Conservation (phyloP, 1,140 invertebrate genomes). For the Cylas formicarius region DNA sequence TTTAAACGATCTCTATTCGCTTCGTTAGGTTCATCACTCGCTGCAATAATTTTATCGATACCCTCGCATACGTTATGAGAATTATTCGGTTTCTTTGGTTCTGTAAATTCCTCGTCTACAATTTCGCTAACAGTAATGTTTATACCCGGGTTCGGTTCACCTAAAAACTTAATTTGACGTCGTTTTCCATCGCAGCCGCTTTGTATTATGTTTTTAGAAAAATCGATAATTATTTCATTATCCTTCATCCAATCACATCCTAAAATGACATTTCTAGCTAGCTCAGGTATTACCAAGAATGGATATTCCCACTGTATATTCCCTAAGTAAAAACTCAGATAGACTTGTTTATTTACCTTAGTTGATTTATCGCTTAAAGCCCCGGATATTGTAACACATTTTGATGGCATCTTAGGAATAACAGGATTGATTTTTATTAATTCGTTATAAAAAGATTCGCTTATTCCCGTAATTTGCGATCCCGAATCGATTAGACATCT, state of each 20-base stretch:
- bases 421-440: constrained; percentile 10
- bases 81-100: neutral
- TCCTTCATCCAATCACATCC: constrained; percentile 28
- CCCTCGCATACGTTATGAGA: neutral
- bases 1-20: constrained; percentile 3
- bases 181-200: neutral
- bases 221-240: constrained; percentile 14
- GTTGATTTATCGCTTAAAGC: constrained; percentile 23
- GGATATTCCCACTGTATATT: constrained; percentile 7
- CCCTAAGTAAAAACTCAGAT: neutral
- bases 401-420: constrained; percentile 22
- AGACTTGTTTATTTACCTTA: constrained; percentile 18
- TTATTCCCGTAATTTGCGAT: constrained; percentile 29
- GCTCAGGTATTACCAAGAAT: constrained; percentile 22
- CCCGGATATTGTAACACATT: constrained; percentile 19
- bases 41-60: neutral
- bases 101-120: neutral
- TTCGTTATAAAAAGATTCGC: constrained; percentile 20
- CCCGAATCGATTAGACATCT: constrained; percentile 21
- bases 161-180: neutral
- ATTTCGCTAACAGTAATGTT: neutral
- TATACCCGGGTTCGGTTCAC: constrained; percentile 1
- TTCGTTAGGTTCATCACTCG: neutral
- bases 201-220: constrained; percentile 3
- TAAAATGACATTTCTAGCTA: constrained; percentile 23